Evolutionary conservation across 2,888 invertebrate genomes (phyloP).

Genomic region (Operophtera brumata): DNA sequence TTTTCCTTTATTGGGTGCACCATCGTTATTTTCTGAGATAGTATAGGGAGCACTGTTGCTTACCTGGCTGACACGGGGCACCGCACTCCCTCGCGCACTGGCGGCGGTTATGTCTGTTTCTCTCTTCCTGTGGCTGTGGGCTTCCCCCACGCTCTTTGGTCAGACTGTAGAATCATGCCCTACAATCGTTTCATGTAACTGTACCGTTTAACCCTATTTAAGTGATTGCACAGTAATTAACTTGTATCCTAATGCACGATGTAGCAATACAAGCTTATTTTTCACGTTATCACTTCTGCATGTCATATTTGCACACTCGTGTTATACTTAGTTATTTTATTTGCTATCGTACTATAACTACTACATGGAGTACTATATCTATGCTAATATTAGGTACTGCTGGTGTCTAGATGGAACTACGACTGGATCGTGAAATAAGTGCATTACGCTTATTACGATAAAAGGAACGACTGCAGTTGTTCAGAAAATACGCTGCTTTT

Average conservation of each 20-base stretch:
- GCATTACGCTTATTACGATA: conserved; percentile 14
- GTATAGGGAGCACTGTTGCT: conserved; percentile 72
- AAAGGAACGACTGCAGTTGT: conserved; percentile 17
- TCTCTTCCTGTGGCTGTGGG: conserved; percentile 81
- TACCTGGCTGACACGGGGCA: conserved; percentile 74
- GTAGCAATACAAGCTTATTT: conserved; percentile 27
- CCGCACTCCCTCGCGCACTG: conserved; percentile 75
- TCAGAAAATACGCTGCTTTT: conserved; percentile 25
- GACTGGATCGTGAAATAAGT: conserved; percentile 14
- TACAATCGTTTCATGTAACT: conserved; percentile 32
- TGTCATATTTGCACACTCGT: conserved; percentile 26
- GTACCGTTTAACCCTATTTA: conserved; percentile 21
- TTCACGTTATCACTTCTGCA: conserved; percentile 29
- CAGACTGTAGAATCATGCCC: conserved; percentile 55
- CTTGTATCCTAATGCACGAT: conserved; percentile 29
- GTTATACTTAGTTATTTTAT: conserved; percentile 16
- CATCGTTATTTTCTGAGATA: conserved; percentile 57
- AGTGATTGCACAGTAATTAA: conserved; percentile 28
- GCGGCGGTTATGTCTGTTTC: conserved; percentile 81
- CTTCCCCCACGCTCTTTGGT: conserved; percentile 71
- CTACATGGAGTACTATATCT: conserved; percentile 14
- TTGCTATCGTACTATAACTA: conserved; percentile 15
- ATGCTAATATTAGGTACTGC: conserved; percentile 10
- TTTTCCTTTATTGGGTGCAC: conserved; percentile 68
- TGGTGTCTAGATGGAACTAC: conserved; percentile 26